Base-by-base conservation (phyloP, 2,797 vertebrate genomes). In the Garrulus glandarius region DNA sequence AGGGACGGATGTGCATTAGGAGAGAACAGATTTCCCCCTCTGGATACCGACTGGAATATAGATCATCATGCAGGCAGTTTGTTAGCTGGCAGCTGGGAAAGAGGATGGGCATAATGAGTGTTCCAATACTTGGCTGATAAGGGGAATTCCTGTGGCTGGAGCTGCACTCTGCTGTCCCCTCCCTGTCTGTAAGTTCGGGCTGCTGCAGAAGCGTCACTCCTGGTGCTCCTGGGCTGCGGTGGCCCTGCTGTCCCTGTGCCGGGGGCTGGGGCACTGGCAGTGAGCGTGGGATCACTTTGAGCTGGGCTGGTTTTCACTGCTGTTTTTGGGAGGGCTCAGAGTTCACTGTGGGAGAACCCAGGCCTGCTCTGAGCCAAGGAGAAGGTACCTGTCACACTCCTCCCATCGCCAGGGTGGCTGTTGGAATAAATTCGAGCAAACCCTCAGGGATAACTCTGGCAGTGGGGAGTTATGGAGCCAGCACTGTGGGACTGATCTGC, bases 351-450 rank as follows among this genome's bases (percentile, higher is more conserved):
- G 36, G 52, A 44, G 16, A 63, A 0, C 1, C 8, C 7, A 50
- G 57, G 26, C 55, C 18, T 27, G 67, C 74, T 47, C 10, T 10
- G 29, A 32, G 49, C 18, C 30, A 29, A 53, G 78, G 15, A 17
- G 4, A 36, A 52, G n/a, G 39, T 10, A 7, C 36, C 18, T 13
- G 22, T 8, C 9, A 18, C 10, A 0, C 14, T 17, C 6, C 61
- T 26, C 9, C 39, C 8, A 3, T 2, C 46, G 3, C 60, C 0
- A 0, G 11, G 10, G 6, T 3, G 36, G 56, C 60, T 15, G 29
- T 3, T 9, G 81, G 19, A 2, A 20, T 4, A 2, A 57, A 43
- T 6, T 1, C 4, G 3, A 41, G 29, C 29, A 39, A 16, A 26
- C 2, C 34, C 41, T 24, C 4, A 0, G 52, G 53, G 72, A 2